These are phyloP conservation scores for Agrilus cyanescens DNA, from an alignment of 2,888 invertebrate species.

Conservation along the genomic window DNA sequence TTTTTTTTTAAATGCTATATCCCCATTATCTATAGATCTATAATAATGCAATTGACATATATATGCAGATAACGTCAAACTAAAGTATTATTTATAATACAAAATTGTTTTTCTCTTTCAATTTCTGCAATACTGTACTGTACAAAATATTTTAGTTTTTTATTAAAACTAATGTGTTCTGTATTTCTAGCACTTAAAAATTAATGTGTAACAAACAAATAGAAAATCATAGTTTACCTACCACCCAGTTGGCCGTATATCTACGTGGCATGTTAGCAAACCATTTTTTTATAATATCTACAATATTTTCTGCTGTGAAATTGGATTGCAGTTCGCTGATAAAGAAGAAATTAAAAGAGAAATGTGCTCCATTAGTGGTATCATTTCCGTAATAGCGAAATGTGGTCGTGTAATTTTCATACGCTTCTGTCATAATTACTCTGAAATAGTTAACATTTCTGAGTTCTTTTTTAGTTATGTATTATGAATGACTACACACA, in stretches of 20 bases:
- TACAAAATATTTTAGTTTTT: too few relatives aligned
- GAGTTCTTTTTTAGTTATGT: too few relatives aligned
- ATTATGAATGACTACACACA: too few relatives aligned
- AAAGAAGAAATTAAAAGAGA: slow-evolving; percentile 70
- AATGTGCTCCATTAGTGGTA: slow-evolving; percentile 46
- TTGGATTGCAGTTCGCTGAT: slow-evolving; percentile 45
- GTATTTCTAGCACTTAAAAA: too few relatives aligned
- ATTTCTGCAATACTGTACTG: too few relatives aligned
- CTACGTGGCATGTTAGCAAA: slow-evolving; percentile 48
- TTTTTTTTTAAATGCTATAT: too few relatives aligned
- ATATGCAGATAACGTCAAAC: too few relatives aligned
- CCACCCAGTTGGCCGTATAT: slow-evolving; percentile 65
- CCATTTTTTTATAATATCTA: slow-evolving; percentile 52
- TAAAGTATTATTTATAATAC: too few relatives aligned
- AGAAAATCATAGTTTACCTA: slow-evolving; percentile 32
- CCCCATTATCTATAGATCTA: too few relatives aligned
- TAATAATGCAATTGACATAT: too few relatives aligned
- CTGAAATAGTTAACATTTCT: slow-evolving; percentile 25
- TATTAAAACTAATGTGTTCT: too few relatives aligned
- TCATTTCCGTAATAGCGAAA: slow-evolving; percentile 54
- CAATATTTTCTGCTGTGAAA: slow-evolving; percentile 50
- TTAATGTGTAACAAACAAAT: not conserved
- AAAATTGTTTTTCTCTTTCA: too few relatives aligned
- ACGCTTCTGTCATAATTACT: slow-evolving; percentile 69
- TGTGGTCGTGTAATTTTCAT: slow-evolving; percentile 45